Evolutionary conservation across 2,113 vertebrate species (phyloP).

Genomic region (Dasyurus viverrinus): DNA sequence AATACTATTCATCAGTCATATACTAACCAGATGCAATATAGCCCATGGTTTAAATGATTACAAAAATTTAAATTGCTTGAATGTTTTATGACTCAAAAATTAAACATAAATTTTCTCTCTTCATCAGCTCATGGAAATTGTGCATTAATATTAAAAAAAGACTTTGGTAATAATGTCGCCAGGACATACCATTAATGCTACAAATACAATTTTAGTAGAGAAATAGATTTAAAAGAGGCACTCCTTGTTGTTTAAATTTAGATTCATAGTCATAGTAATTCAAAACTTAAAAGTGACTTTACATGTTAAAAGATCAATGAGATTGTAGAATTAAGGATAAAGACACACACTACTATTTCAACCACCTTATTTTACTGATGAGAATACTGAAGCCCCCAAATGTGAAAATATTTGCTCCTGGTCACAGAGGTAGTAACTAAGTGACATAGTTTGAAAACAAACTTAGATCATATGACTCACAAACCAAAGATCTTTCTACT

Average conservation of each 20-base stretch:
- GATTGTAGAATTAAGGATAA: too few relatives aligned
- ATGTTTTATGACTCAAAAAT: not conserved
- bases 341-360: too few relatives aligned
- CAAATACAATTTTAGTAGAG: not conserved
- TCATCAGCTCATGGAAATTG: not conserved
- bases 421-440: too few relatives aligned
- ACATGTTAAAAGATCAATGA: too few relatives aligned
- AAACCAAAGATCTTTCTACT: not conserved
- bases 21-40: not conserved
- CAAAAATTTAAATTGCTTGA: slow-evolving; percentile 11
- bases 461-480: not conserved
- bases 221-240: not conserved
- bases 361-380: too few relatives aligned
- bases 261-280: not conserved
- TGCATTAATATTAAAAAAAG: not conserved
- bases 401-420: too few relatives aligned
- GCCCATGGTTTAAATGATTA: not conserved
- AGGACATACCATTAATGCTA: not conserved
- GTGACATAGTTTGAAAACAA: not conserved
- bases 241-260: not conserved
- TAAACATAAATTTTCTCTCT: not conserved
- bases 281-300: not conserved
- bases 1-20: not conserved
- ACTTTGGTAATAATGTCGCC: not conserved
- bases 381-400: too few relatives aligned